Conservation (phyloP, 2,113 vertebrate species). For the Dendrocopos noguchii region DNA sequence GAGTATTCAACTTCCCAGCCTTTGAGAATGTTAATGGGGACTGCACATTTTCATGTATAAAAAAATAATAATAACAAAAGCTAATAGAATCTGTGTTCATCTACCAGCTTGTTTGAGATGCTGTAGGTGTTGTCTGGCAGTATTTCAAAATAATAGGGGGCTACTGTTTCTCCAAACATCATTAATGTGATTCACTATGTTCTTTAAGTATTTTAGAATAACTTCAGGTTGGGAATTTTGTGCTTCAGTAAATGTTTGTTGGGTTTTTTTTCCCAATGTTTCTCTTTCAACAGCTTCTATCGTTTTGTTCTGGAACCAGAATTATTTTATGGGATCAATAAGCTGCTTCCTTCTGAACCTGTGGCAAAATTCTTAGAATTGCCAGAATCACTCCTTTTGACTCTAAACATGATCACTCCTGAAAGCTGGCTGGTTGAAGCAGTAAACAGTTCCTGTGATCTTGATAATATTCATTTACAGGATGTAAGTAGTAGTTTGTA, state of each 20-base stretch:
- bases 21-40: background rate
- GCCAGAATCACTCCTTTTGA: slow-evolving; percentile 90
- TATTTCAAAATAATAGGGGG: background rate
- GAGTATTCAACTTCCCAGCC: background rate
- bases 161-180: background rate
- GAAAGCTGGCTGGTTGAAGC: slow-evolving; percentile 95
- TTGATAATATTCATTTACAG: slow-evolving; percentile 94
- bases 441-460: slow-evolving; percentile 89
- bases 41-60: background rate
- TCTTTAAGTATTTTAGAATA: background rate
- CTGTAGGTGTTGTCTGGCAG: background rate
- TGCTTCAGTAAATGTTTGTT: background rate
- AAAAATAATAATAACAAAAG: background rate
- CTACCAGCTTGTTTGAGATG: background rate
- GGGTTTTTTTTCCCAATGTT: background rate
- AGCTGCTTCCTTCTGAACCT: slow-evolving; percentile 81
- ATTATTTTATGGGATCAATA: slow-evolving; percentile 77
- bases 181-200: background rate
- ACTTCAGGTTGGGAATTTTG: background rate
- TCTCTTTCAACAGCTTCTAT: slow-evolving; percentile 86
- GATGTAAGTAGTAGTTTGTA: slow-evolving; percentile 78
- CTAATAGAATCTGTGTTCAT: background rate
- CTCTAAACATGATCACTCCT: slow-evolving; percentile 95
- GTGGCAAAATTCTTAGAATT: slow-evolving; percentile 89
- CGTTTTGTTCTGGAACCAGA: slow-evolving; percentile 93